A percentile compares a stretch with the other conserved stretches of the same genome.
These are phyloP conservation scores for Spisula subtruncata DNA, from an alignment of 2,888 invertebrate species.

Conservation along the genomic window DNA sequence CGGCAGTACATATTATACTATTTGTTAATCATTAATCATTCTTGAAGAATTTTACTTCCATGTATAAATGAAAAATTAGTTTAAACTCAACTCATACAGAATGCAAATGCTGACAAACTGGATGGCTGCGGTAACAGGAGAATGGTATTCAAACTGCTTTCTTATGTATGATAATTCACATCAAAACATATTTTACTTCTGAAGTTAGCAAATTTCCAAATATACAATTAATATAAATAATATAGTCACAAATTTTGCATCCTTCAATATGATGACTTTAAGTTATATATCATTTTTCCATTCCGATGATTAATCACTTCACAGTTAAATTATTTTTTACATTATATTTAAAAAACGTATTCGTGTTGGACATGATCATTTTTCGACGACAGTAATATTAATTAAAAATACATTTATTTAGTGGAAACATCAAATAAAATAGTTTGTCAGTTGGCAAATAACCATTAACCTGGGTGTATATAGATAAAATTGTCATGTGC, in stretches of 20 bases:
- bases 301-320: background rate
- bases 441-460: background rate
- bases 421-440: slow-evolving; percentile 1
- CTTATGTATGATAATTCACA: background rate
- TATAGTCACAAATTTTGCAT: background rate
- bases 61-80: background rate
- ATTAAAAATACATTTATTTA: slow-evolving; percentile 13
- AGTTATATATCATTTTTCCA: background rate
- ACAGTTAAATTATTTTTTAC: background rate
- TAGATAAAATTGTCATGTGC: slow-evolving; percentile 1
- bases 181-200: background rate
- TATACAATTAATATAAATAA: background rate
- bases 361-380: background rate
- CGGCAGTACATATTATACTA: background rate
- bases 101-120: background rate
- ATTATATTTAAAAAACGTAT: background rate
- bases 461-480: background rate
- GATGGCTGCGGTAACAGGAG: background rate
- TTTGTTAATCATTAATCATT: background rate
- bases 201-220: background rate
- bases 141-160: background rate
- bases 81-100: background rate
- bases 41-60: background rate
- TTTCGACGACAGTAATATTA: background rate
- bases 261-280: background rate